Conservation (phyloP, 2,113 vertebrate genomes). For the Tauraco erythrolophus region DNA sequence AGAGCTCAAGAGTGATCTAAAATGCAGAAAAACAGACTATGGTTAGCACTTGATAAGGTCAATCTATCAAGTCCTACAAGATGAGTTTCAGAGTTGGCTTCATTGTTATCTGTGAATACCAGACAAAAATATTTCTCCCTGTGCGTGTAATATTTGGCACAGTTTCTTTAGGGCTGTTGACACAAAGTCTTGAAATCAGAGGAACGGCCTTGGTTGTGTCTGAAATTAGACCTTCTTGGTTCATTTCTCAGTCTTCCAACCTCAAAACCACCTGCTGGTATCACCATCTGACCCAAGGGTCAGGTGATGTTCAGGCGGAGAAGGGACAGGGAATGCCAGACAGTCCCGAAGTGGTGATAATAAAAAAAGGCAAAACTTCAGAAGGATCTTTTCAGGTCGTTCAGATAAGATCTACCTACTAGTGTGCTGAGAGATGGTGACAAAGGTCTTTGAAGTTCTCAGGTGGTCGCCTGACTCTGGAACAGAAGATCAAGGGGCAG, state of each 20-base stretch:
- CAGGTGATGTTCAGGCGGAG: not conserved
- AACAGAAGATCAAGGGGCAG: not conserved
- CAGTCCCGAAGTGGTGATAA: not conserved
- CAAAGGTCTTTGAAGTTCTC: not conserved
- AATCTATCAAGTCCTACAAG: not conserved
- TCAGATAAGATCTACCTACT: not conserved
- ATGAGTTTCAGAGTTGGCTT: not conserved
- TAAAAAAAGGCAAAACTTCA: not conserved
- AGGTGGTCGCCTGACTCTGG: not conserved
- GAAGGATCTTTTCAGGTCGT: not conserved
- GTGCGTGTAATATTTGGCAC: fast-evolving
- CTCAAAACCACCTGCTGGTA: not conserved
- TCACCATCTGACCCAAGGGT: no score
- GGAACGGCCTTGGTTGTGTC: not conserved
- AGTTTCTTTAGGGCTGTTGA: not conserved
- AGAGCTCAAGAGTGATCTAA: not conserved
- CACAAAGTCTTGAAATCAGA: not conserved
- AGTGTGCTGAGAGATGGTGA: not conserved
- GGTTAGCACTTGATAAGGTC: not conserved
- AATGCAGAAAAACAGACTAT: not conserved
- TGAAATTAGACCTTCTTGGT: not conserved
- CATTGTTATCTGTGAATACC: not conserved
- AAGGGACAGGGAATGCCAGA: not conserved
- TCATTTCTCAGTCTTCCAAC: not conserved
- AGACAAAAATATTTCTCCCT: fast-evolving